A percentile compares a stretch with the other conserved stretches of the same genome.
These are phyloP conservation scores for Spodoptera litura DNA, from an alignment of 1,140 invertebrate genomes.

Conservation along the genomic window DNA sequence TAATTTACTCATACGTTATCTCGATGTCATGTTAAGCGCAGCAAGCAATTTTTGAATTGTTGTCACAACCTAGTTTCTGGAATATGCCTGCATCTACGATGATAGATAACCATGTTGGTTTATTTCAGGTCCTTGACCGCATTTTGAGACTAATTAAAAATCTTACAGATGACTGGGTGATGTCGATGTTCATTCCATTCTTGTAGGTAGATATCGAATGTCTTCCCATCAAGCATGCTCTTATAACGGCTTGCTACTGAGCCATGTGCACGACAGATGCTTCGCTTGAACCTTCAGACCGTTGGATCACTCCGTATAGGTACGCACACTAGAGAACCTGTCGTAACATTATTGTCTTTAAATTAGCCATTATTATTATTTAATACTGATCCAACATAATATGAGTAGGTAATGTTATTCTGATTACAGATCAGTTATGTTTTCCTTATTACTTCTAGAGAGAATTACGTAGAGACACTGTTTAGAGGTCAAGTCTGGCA, in stretches of 20 bases:
- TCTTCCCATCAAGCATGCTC: constrained; percentile 69
- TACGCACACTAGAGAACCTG: not conserved
- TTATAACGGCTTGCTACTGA: constrained; percentile 54
- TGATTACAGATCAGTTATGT: constrained; percentile 10
- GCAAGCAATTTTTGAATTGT: constrained; percentile 41
- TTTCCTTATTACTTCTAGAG: constrained; percentile 28
- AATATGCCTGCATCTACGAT: constrained; percentile 34
- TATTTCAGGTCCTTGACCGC: constrained; percentile 70
- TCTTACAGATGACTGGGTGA: constrained; percentile 67
- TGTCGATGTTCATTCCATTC: constrained; percentile 57
- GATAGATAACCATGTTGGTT: constrained; percentile 39
- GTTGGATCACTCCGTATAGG: constrained; percentile 29
- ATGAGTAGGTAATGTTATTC: constrained; percentile 4
- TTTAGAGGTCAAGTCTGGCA: constrained; percentile 49
- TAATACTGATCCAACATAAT: not conserved
- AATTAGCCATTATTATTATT: not conserved
- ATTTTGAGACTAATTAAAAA: constrained; percentile 62
- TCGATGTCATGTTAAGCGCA: constrained; percentile 1
- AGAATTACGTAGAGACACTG: constrained; percentile 32
- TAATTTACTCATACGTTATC: constrained; percentile 20
- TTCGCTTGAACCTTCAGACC: constrained; percentile 59
- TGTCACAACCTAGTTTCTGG: constrained; percentile 49
- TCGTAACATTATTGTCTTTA: not conserved
- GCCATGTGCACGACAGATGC: constrained; percentile 82
- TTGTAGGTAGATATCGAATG: constrained; percentile 64